Base-by-base conservation (phyloP, 2,888 invertebrate genomes). In the Tachina grossa region DNA sequence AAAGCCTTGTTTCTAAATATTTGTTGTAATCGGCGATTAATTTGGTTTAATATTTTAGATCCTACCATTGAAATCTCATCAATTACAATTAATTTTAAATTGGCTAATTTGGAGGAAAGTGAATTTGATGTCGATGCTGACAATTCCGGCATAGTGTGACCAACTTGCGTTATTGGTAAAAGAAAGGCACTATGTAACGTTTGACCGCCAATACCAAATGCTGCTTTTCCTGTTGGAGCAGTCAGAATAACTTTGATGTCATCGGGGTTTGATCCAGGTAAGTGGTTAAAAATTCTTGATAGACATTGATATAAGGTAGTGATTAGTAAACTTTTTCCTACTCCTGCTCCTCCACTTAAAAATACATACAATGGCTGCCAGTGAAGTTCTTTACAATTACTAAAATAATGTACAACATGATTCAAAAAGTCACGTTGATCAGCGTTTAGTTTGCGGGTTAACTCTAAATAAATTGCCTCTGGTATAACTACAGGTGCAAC, bases 141-240 rank as follows among this genome's bases (percentile, higher is more conserved):
- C 9, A n/a, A 47, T 81, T 11, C 31, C 4, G 31, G 31, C 31
- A 31, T 31, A 31, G 31, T 31, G 75, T 69, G 11, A 13, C 53
- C n/a, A 83, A 31, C 10, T 22, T 61, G 61, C 9, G 22, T 61
- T n/a, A 61, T 16, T 41, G 41, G 43, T n/a, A 43, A 41, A 22
- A 41, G 41, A 41, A 61, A 61, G 5, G 31, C 14, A 22, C 31
- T 22, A 61, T 61, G 61, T 9, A 61, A 9, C 9, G 61, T 61
- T 14, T 13, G 31, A 31, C 81, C 75, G 1, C 75, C 81, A 41
- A 82, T 82, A 9, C 71, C 71, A 55, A 82, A 82, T 61, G 76
- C 68, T 16, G 76, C 75, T 57, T 69, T 82, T 31, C 68, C 68
- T n/a, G 81, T 74, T 31, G 75, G 75, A 53, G 68, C 66, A 1